These are phyloP conservation scores for Platyrinchus mystaceus DNA, from an alignment of 2,797 vertebrate species.

Conservation along the genomic window DNA sequence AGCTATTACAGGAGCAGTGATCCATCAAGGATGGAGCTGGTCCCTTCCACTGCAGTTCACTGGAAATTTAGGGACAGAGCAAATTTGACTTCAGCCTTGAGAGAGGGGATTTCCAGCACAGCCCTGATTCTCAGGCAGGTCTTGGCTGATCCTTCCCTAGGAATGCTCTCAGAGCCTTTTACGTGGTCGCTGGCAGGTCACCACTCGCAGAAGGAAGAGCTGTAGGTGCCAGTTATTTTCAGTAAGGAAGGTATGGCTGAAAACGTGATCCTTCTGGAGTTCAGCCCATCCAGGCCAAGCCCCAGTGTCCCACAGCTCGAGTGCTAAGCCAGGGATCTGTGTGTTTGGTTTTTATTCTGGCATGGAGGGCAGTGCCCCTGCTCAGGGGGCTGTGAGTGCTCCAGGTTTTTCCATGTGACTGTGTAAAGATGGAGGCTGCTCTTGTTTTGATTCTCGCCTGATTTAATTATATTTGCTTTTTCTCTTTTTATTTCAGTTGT, in stretches of 20 bases:
- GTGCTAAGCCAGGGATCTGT: neutral
- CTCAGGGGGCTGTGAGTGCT: neutral
- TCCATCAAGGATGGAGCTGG: neutral
- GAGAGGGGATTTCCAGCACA: conserved; percentile 8
- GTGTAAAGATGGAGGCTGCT: conserved; percentile 47
- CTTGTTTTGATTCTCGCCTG: conserved; percentile 44
- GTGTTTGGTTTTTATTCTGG: neutral
- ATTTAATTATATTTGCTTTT: conserved; percentile 58
- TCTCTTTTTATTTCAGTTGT: conserved; percentile 82
- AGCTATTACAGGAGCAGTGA: neutral
- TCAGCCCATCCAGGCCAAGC: neutral
- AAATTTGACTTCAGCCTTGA: neutral
- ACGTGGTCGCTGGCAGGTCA: neutral
- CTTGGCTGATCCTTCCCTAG: neutral
- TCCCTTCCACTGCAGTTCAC: neutral
- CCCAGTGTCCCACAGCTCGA: neutral
- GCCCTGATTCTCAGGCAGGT: neutral
- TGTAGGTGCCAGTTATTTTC: neutral
- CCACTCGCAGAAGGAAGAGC: neutral
- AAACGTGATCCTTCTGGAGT: neutral
- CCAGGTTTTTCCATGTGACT: neutral
- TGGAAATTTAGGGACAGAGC: neutral
- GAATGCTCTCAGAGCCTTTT: neutral
- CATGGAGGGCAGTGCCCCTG: neutral
- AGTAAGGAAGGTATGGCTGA: conserved; percentile 10